Evolutionary conservation across 37 sponge, comb jelly and placozoan species (phyloP).

Genomic region (Theonella swinhoei): DNA sequence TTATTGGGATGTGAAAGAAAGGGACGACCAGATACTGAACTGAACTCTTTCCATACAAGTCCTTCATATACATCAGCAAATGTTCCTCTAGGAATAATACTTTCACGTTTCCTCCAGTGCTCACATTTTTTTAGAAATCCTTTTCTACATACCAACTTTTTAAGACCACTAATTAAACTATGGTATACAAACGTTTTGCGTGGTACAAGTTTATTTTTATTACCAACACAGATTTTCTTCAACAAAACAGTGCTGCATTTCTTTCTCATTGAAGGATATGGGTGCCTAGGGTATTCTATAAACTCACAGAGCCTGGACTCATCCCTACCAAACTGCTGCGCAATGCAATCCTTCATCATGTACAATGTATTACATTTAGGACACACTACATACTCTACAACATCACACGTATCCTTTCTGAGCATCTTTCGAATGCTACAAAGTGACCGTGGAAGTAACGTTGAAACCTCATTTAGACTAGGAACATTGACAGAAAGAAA

Average conservation of each 20-base stretch:
- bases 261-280: neutral
- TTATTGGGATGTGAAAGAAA: conserved; percentile 9
- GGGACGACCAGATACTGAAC: conserved; percentile 8
- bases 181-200: conserved; percentile 47
- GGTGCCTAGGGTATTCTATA: conserved; percentile 34
- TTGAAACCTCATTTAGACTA: too few species aligned
- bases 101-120: too few species aligned
- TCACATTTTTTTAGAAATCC: conserved; percentile 20
- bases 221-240: conserved; percentile 9
- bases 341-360: too few species aligned
- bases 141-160: conserved; percentile 24
- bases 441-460: too few species aligned
- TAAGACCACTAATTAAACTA: conserved; percentile 1
- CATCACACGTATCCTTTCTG: too few species aligned
- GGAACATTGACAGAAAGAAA: too few species aligned
- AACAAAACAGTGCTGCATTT: conserved; percentile 19
- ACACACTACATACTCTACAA: too few species aligned
- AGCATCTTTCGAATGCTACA: too few species aligned
- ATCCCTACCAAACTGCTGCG: neutral
- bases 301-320: conserved; percentile 7
- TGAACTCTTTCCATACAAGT: conserved; percentile 64
- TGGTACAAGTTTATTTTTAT: conserved; percentile 12
- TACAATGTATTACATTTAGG: too few species aligned
- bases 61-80: conserved; percentile 71
- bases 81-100: neutral